Conservation (phyloP, 53 echinoderm and acorn worm species). For the Paracentrotus lividus region DNA sequence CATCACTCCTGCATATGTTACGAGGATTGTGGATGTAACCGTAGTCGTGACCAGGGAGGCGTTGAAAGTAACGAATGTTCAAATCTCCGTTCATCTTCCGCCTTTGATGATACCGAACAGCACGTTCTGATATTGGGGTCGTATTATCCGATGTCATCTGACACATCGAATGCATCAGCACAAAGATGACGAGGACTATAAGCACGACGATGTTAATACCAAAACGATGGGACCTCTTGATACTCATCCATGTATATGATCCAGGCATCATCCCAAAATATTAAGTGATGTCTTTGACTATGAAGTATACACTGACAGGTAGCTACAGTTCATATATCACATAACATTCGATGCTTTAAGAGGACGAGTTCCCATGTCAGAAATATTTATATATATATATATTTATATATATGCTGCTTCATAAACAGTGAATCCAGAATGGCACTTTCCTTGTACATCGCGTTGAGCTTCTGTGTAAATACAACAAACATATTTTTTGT, state of each 20-base stretch:
- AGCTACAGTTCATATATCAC: no score
- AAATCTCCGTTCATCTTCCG: background rate
- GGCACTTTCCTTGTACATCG: no score
- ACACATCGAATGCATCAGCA: background rate
- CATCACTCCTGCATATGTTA: background rate
- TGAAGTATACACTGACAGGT: no score
- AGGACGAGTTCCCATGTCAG: no score
- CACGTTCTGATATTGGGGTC: no score
- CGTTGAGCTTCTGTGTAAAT: no score
- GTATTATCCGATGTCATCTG: background rate
- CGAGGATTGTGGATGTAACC: conserved; percentile 46
- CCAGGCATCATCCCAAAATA: background rate
- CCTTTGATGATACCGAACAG: background rate
- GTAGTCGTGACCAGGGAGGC: background rate
- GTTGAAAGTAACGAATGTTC: conserved; percentile 27
- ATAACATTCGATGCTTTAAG: no score
- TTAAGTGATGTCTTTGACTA: no score
- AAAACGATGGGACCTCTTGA: background rate
- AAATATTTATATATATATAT: no score
- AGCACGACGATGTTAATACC: background rate
- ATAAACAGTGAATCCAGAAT: no score
- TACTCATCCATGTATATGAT: background rate
- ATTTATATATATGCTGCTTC: no score
- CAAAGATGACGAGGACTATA: conserved; percentile 27
- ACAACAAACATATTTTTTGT: no score